Percentiles rank a stretch among this genome's conserved stretches.
phyloP scores from a whole-genome alignment of 2,888 invertebrate species.

The Ophion ventricosus region DNA sequence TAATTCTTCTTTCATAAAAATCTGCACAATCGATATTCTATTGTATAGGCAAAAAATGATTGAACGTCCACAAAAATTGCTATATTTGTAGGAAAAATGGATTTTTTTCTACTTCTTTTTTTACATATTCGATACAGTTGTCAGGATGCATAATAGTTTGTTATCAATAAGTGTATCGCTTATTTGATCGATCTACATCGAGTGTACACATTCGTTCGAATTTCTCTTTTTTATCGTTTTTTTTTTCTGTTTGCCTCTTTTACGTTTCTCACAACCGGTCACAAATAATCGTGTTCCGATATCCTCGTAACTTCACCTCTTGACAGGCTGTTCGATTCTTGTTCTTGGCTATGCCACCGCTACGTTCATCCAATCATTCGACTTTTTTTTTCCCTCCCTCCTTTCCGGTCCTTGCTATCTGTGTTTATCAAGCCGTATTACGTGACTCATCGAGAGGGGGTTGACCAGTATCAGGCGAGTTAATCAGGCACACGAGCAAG shows the following conservation, averaged over 20 bases:
- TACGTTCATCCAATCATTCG: background rate
- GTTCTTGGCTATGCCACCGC: slow-evolving; percentile 21
- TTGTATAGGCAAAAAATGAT: too few species aligned
- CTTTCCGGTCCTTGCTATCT: slow-evolving; percentile 4
- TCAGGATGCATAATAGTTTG: slow-evolving; percentile 10
- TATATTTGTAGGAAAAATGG: background rate
- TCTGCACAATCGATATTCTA: too few species aligned
- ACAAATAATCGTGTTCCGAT: slow-evolving; percentile 41
- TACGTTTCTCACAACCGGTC: slow-evolving; percentile 41
- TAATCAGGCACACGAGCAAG: slow-evolving; percentile 54
- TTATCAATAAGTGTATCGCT: slow-evolving; percentile 5
- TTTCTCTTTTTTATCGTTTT: background rate
- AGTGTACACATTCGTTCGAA: slow-evolving; percentile 15
- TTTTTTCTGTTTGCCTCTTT: slow-evolving; percentile 19
- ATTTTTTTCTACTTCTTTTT: background rate
- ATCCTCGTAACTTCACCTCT: background rate
- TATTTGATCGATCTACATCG: slow-evolving; percentile 38
- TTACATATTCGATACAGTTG: slow-evolving; percentile 4
- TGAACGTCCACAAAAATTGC: background rate
- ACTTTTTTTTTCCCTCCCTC: background rate
- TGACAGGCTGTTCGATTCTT: slow-evolving; percentile 36
- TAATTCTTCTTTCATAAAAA: too few species aligned
- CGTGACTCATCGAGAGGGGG: slow-evolving; percentile 58
- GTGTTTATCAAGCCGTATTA: slow-evolving; percentile 33
- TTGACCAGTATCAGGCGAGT: slow-evolving; percentile 45